phyloP scores from a whole-genome alignment of 2,888 invertebrate species.

The Yponomeuta malinellus region DNA sequence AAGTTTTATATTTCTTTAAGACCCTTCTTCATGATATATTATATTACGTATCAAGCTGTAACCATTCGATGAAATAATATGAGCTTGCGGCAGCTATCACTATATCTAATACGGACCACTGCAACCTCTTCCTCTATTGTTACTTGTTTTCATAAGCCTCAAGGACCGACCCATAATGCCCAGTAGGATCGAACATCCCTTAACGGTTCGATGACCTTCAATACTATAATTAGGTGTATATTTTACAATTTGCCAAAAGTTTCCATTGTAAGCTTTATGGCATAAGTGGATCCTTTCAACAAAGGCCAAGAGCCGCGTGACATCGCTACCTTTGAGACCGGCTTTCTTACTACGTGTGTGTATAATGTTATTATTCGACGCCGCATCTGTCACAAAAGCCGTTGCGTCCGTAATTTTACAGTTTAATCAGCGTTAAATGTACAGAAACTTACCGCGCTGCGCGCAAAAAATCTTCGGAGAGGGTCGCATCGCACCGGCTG shows the following conservation, averaged over 20 bases:
- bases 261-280: constrained; percentile 59
- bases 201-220: constrained; percentile 57
- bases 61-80: constrained; percentile 4
- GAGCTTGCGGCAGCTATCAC: constrained; percentile 32
- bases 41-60: not conserved
- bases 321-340: constrained; percentile 49
- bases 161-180: constrained; percentile 55
- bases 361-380: constrained; percentile 70
- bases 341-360: constrained; percentile 45
- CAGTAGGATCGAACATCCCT: constrained; percentile 41
- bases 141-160: constrained; percentile 68
- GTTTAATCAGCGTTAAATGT: constrained; percentile 76
- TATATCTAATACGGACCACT: constrained; percentile 31
- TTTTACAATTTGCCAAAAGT: constrained; percentile 74
- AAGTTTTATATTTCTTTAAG: not conserved
- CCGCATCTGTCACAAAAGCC: constrained; percentile 73
- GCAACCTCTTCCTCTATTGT: constrained; percentile 34
- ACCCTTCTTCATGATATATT: not conserved
- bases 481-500: constrained; percentile 36
- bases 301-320: constrained; percentile 56
- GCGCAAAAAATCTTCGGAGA: constrained; percentile 45
- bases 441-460: constrained; percentile 56
- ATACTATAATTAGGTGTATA: constrained; percentile 73
- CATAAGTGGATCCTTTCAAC: constrained; percentile 67
- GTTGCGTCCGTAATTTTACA: constrained; percentile 71